Conservation (phyloP, 2,113 vertebrate genomes). For the Theropithecus gelada region DNA sequence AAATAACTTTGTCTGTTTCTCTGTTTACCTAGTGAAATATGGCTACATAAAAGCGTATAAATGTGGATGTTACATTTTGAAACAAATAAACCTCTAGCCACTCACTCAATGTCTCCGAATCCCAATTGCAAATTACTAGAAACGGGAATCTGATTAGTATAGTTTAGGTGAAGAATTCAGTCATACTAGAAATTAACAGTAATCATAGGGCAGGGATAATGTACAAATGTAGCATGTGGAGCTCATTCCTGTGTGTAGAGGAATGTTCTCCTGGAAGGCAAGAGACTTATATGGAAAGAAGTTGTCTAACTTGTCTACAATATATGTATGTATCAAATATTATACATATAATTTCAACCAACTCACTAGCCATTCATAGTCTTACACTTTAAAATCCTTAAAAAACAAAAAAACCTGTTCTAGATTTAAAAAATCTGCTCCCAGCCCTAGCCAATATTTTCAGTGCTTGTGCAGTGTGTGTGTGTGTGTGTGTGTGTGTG, state of each 20-base stretch:
- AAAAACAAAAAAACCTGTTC: not conserved
- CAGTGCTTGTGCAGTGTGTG: not conserved
- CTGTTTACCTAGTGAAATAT: not conserved
- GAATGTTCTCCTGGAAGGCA: not conserved
- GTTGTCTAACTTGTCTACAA: not conserved
- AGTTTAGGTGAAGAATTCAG: not conserved
- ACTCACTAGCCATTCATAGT: not conserved
- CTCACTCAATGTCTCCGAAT: not conserved
- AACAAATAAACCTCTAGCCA: not conserved
- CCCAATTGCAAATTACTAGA: not conserved
- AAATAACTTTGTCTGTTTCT: not conserved
- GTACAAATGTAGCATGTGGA: not conserved
- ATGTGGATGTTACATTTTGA: not conserved
- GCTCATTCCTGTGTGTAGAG: not conserved
- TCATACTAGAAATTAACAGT: not conserved
- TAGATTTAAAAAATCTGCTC: not conserved
- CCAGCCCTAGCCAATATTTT: not conserved
- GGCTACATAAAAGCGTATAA: not conserved
- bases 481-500: not conserved
- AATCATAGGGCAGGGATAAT: not conserved
- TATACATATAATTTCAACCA: not conserved
- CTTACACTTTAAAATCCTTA: not conserved
- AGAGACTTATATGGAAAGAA: not conserved
- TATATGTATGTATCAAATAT: not conserved
- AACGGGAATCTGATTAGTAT: not conserved